Conservation (phyloP, 2,888 invertebrate species). For the Rotaria magnacalcarata region DNA sequence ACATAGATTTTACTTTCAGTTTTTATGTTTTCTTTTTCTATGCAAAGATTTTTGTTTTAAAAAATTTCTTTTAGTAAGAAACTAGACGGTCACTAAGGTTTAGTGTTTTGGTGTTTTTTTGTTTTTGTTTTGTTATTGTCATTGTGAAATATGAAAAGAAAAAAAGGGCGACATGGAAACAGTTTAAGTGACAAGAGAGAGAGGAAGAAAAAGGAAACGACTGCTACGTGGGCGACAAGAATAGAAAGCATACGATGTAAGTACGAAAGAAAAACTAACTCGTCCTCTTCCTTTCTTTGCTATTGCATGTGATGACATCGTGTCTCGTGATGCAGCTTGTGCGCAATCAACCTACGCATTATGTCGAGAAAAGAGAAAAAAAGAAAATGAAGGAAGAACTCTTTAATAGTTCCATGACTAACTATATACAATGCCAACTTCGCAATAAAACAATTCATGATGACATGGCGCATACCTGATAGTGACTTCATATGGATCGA, state of each 20-base stretch:
- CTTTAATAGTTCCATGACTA: not conserved
- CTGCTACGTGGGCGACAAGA: not conserved
- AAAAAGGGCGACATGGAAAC: conserved; percentile 22
- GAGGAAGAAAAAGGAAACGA: not conserved
- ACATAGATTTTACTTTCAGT: too few relatives aligned
- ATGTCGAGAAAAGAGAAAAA: not conserved
- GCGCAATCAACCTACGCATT: conserved; percentile 2
- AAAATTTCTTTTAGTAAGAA: not conserved
- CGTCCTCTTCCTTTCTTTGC: not conserved
- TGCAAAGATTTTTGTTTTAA: too few relatives aligned
- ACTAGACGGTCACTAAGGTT: not conserved
- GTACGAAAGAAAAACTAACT: not conserved
- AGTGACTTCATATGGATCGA: conserved; percentile 30
- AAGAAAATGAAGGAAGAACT: not conserved
- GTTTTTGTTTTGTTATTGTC: conserved; percentile 18
- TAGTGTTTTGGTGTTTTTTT: not conserved
- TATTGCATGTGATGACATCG: not conserved
- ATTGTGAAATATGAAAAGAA: not conserved
- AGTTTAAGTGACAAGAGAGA: not conserved
- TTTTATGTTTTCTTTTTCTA: not conserved
- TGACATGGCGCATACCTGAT: not conserved
- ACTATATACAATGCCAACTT: not conserved
- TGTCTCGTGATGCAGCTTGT: not conserved
- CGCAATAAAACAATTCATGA: not conserved
- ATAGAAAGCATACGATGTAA: not conserved